A percentile compares a stretch with the other conserved stretches of the same genome.
These are phyloP conservation scores for Xiphorhynchus elegans DNA, from an alignment of 2,113 vertebrate species.

Conservation along the genomic window DNA sequence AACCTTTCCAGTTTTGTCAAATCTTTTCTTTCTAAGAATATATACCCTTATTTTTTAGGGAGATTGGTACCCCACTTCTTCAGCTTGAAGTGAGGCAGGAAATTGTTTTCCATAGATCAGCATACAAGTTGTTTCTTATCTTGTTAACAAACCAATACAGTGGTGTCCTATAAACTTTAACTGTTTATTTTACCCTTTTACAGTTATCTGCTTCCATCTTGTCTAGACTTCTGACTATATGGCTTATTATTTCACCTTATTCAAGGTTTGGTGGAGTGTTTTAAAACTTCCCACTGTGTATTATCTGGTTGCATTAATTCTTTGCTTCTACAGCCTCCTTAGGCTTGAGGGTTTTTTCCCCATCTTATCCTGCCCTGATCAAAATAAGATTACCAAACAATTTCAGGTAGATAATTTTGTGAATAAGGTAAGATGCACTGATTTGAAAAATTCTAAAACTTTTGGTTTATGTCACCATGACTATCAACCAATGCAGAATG, in stretches of 20 bases:
- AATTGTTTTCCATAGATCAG: neutral
- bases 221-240: neutral
- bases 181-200: neutral
- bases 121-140: neutral
- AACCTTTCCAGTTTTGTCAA: neutral
- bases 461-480: neutral
- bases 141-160: neutral
- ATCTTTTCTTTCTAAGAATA: neutral
- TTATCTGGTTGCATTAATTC: neutral
- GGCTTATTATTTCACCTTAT: neutral
- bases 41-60: neutral
- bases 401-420: neutral
- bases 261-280: neutral
- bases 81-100: neutral
- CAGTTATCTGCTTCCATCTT: neutral
- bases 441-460: neutral
- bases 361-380: rapidly evolving
- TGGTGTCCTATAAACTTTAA: neutral
- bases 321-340: rapidly evolving
- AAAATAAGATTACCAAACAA: neutral
- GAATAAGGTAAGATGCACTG: neutral
- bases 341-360: neutral
- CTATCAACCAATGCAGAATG: neutral
- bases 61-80: neutral
- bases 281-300: neutral